Conservation (phyloP, 1,140 invertebrate genomes). For the Drosophila yakuba region DNA sequence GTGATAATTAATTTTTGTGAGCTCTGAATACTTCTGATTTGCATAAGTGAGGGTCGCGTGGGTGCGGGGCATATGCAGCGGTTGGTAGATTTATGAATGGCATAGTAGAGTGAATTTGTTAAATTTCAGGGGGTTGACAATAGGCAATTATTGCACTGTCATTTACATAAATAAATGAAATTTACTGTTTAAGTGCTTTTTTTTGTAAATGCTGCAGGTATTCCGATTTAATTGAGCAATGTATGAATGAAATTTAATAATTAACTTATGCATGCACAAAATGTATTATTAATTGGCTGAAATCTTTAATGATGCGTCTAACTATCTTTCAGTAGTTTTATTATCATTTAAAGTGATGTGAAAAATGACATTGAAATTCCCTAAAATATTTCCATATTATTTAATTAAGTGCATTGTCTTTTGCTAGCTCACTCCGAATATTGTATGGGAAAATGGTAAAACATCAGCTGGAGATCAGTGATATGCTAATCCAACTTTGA, state of each 20-base stretch:
- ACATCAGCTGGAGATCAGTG: slow-evolving; percentile 8
- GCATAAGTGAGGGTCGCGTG: slow-evolving; percentile 62
- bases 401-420: background rate
- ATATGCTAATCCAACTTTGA: slow-evolving; percentile 15
- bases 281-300: too few species aligned
- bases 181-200: background rate
- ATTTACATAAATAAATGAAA: background rate
- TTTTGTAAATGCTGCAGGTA: background rate
- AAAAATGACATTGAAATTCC: too few species aligned
- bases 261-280: too few species aligned
- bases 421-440: background rate
- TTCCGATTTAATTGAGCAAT: background rate
- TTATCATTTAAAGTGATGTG: too few species aligned
- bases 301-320: too few species aligned
- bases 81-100: slow-evolving; percentile 55
- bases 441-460: slow-evolving; percentile 10
- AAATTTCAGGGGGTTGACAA: slow-evolving; percentile 23
- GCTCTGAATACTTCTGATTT: slow-evolving; percentile 52
- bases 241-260: background rate
- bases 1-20: slow-evolving; percentile 40
- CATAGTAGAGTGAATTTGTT: slow-evolving; percentile 20
- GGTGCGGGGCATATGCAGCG: slow-evolving; percentile 53
- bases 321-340: too few species aligned
- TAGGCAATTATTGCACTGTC: background rate
- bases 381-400: background rate